Base-by-base conservation (phyloP, 2,888 invertebrate genomes). In the Synanthedon myopaeformis region DNA sequence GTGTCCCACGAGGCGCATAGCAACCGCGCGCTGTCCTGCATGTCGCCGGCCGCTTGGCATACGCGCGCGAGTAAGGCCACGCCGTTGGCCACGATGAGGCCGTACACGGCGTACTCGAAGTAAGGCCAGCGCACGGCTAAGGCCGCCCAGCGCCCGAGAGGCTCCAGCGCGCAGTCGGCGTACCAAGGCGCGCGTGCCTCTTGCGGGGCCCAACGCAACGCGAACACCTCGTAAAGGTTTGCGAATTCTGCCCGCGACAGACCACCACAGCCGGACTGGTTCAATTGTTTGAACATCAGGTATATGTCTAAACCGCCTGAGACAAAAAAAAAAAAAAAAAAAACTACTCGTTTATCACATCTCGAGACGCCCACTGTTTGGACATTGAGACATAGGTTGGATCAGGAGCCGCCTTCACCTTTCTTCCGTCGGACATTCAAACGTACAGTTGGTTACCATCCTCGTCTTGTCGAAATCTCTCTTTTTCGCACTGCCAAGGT, bases 1-100 rank as follows among this genome's bases (percentile, higher is more conserved):
- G 94, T 91, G 68, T 94, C 94, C 94, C 94, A 94, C 1, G 92
- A 91, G 0, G 92, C 92, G 61, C 92, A 91, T 51, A 93, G 91
- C 53, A 89, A 79, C 41, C 88, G 79, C 3, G 92, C 92, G 55
- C 92, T 90, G 69, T 89, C 89, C 69, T 91, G 89, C 60, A 92
- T 67, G 58, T 79, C 79, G 45, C 89, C 88, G 0, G 91, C 90
- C 10, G 90, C 89, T 64, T 92, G 89, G 58, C 91, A 84, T 51
- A 94, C 91, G 57, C 95, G 89, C 23, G 91, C 79, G 57, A 93
- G 82, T 91, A 96, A 92, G 42, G 93, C 91, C 17, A 94, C 67
- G 17, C 93, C 94, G 73, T 95, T 95, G 3, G 90, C 90, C 17
- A 93, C 74, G 50, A 95, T 94, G 1, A 93, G 73, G 2, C 91